Conservation (phyloP, 1,140 invertebrate species). For the Holotrichia oblita region DNA sequence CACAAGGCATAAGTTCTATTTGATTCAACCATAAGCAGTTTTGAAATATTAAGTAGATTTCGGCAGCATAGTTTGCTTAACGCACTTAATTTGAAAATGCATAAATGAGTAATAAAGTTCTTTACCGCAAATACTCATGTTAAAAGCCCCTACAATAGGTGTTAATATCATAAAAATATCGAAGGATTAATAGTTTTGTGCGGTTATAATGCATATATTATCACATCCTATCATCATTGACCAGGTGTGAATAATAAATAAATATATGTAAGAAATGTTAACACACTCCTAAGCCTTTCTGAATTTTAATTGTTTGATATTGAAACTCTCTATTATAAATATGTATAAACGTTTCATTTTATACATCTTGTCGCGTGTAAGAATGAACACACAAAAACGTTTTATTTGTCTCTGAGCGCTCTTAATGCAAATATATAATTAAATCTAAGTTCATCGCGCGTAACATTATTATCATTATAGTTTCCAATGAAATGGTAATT, state of each 20-base stretch:
- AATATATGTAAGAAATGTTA: no score
- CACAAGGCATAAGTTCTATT: background rate
- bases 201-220: background rate
- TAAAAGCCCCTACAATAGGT: background rate
- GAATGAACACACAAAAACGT: no score
- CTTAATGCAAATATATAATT: background rate
- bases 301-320: no score
- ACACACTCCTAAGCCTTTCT: no score
- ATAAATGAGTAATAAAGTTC: background rate
- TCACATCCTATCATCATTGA: no score
- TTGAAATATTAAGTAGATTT: background rate
- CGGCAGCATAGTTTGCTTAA: background rate
- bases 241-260: no score
- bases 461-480: background rate
- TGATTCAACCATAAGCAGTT: background rate
- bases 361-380: no score
- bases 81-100: background rate
- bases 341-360: no score
- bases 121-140: background rate
- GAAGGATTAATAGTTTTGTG: slow-evolving; percentile 7
- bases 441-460: background rate
- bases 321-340: no score
- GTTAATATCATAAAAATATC: background rate
- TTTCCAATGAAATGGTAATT: background rate
- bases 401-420: no score